A percentile compares a stretch with the other conserved stretches of the same genome.
phyloP scores from a whole-genome alignment of 2,888 invertebrate species.

The Gordius sp. region DNA sequence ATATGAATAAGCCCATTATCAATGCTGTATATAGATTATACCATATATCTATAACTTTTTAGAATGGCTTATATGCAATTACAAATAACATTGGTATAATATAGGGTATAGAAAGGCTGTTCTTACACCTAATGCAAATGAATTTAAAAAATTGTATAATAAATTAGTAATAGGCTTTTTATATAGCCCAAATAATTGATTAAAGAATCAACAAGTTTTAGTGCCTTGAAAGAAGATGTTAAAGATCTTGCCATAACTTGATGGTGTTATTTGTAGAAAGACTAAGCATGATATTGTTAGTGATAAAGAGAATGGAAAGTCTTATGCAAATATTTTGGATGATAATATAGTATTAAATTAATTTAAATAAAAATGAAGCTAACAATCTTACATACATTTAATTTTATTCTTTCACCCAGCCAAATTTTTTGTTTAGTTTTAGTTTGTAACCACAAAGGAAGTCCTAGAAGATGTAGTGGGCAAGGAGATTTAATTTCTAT shows the following conservation, averaged over 20 bases:
- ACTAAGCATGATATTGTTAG: constrained; percentile 33
- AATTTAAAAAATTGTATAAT: constrained; percentile 47
- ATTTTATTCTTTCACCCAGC: background rate
- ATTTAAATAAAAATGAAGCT: background rate
- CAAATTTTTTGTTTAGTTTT: constrained; percentile 28
- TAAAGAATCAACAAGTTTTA: background rate
- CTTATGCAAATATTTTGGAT: too few relatives aligned
- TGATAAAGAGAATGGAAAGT: constrained; percentile 27
- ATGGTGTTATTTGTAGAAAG: constrained; percentile 29
- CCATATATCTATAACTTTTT: constrained; percentile 19
- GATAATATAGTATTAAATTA: too few relatives aligned
- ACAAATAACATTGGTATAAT: constrained; percentile 42
- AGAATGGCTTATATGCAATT: constrained; percentile 53
- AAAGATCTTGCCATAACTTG: constrained; percentile 24
- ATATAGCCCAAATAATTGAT: background rate
- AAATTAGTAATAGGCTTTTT: background rate
- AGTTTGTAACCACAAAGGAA: constrained; percentile 43
- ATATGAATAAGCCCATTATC: constrained; percentile 45
- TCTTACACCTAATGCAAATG: constrained; percentile 66
- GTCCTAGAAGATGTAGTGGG: constrained; percentile 72
- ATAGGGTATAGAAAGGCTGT: constrained; percentile 44
- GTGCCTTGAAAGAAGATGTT: constrained; percentile 22
- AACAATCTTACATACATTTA: constrained; percentile 6
- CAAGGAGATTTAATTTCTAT: constrained; percentile 83
- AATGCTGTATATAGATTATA: constrained; percentile 40